These are phyloP conservation scores for Chitala chitala DNA, from an alignment of 2,113 vertebrate genomes.

Conservation along the genomic window DNA sequence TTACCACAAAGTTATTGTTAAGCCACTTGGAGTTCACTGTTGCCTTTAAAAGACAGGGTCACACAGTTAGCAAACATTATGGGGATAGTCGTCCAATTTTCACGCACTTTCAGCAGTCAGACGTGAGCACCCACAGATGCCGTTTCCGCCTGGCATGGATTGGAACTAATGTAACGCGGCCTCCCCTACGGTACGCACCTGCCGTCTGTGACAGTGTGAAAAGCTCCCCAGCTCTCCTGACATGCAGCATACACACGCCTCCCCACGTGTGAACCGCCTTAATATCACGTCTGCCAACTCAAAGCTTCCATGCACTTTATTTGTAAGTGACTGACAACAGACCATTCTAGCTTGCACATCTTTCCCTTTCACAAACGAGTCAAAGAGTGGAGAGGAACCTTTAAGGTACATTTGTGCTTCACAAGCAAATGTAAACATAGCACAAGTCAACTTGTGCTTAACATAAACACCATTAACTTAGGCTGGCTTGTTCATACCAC, in stretches of 20 bases:
- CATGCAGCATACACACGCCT: background rate
- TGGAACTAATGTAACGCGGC: background rate
- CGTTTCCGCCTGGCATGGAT: background rate
- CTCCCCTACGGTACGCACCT: background rate
- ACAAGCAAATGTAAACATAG: background rate
- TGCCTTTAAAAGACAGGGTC: background rate
- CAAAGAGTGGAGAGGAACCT: background rate
- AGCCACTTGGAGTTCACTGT: background rate
- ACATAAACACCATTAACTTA: too few species aligned
- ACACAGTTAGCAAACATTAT: background rate
- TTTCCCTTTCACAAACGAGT: background rate
- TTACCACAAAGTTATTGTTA: too few species aligned
- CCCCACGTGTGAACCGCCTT: too few species aligned
- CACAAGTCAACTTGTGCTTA: background rate
- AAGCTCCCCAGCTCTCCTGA: background rate
- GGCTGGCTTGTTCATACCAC: too few species aligned
- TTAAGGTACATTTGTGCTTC: background rate
- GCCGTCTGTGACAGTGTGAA: background rate
- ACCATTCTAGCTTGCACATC: background rate
- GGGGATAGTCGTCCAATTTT: background rate
- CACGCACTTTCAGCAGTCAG: background rate
- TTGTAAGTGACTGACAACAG: too few species aligned
- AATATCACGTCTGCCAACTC: too few species aligned
- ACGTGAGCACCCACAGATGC: background rate
- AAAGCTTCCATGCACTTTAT: too few species aligned